phyloP scores from a whole-genome alignment of 2,888 invertebrate genomes.

The Coleophora flavipennella region DNA sequence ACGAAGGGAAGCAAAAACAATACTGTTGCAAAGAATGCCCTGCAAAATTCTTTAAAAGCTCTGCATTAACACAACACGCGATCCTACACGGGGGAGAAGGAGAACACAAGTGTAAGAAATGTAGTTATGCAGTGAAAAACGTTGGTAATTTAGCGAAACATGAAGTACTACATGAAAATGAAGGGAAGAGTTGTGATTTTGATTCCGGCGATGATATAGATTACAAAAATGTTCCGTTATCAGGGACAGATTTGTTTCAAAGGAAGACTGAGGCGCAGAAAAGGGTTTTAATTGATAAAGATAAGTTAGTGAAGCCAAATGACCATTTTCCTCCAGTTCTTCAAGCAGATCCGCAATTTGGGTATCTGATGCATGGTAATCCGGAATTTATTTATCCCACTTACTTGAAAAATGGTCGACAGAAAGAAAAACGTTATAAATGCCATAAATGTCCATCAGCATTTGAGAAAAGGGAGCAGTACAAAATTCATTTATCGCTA shows the following conservation, averaged over 20 bases:
- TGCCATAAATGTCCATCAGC: constrained; percentile 91
- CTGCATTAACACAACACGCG: constrained; percentile 79
- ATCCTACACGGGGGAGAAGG: constrained; percentile 77
- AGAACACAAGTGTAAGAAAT: constrained; percentile 78
- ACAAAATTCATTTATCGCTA: constrained; percentile 84
- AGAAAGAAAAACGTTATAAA: constrained; percentile 85
- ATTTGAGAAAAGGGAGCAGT: constrained; percentile 88
- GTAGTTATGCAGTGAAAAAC: constrained; percentile 80
- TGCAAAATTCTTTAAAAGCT: constrained; percentile 80
- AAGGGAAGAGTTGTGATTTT: constrained; percentile 52
- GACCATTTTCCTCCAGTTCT: constrained; percentile 68
- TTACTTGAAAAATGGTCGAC: constrained; percentile 79
- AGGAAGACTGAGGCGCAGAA: constrained; percentile 75
- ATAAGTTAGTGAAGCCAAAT: constrained; percentile 64
- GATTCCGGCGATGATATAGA: constrained; percentile 64
- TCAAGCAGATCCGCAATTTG: constrained; percentile 78
- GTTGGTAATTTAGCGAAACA: constrained; percentile 78
- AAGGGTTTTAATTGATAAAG: constrained; percentile 60
- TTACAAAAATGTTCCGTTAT: constrained; percentile 72
- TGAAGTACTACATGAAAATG: constrained; percentile 67
- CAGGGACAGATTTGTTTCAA: constrained; percentile 77
- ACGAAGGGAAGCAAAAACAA: constrained; percentile 49
- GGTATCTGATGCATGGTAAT: constrained; percentile 80
- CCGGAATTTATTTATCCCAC: constrained; percentile 84
- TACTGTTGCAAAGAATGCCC: constrained; percentile 77